phyloP scores from a whole-genome alignment of 2,797 vertebrate species.

The Phrynocephalus vlangalii region DNA sequence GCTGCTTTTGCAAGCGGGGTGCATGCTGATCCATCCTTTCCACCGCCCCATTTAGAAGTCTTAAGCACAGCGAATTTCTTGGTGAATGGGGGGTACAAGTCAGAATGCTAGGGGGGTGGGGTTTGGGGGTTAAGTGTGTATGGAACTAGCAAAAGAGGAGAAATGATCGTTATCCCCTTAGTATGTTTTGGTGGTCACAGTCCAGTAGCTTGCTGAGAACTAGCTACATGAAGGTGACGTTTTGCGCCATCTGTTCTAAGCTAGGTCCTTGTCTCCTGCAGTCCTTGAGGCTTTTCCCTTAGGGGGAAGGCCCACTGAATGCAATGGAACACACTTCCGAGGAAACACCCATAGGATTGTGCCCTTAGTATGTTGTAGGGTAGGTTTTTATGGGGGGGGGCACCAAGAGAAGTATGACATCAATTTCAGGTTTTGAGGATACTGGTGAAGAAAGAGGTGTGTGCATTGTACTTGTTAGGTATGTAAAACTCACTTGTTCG shows the following conservation, averaged over 20 bases:
- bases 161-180: background rate
- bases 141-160: background rate
- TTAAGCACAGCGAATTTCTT: conserved; percentile 41
- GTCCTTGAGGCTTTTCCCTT: background rate
- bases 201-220: background rate
- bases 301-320: background rate
- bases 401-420: background rate
- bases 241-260: background rate
- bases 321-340: background rate
- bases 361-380: background rate
- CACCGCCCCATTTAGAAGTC: conserved; percentile 35
- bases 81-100: background rate
- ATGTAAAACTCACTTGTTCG: background rate
- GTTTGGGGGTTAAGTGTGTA: background rate
- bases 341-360: background rate
- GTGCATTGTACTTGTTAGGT: background rate
- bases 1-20: conserved; percentile 30
- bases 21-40: background rate
- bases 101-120: no score
- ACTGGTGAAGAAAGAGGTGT: background rate
- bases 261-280: background rate
- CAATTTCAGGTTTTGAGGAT: background rate
- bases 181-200: background rate
- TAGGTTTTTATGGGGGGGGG: background rate
- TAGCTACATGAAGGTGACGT: background rate